These are phyloP conservation scores for Orthosia gothica DNA, from an alignment of 2,888 invertebrate species.

Conservation along the genomic window DNA sequence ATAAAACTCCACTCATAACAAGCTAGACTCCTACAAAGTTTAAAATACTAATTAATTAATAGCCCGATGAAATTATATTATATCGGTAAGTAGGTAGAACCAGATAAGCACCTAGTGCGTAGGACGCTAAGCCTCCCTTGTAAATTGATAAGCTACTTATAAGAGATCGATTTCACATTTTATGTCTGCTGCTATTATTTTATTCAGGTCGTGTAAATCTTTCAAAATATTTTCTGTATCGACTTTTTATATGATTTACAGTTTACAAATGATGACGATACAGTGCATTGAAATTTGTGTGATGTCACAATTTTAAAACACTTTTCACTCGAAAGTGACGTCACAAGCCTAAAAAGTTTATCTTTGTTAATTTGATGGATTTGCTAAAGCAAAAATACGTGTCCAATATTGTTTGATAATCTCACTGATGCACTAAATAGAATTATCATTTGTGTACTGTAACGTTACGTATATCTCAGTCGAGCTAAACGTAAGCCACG, in stretches of 20 bases:
- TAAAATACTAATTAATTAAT: conserved; percentile 24
- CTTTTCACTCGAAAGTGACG: no score
- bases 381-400: no score
- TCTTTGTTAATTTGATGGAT: no score
- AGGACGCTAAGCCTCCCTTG: conserved; percentile 79
- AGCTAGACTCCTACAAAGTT: not conserved
- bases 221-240: conserved; percentile 35
- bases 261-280: no score
- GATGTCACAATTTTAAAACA: no score
- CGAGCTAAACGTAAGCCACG: no score
- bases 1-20: not conserved
- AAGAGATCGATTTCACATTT: conserved; percentile 78
- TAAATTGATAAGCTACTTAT: conserved; percentile 87
- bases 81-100: conserved; percentile 22
- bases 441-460: no score
- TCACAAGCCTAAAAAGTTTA: no score
- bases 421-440: no score
- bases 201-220: conserved; percentile 48
- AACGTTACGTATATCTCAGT: no score
- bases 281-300: no score
- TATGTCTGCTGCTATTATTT: conserved; percentile 42
- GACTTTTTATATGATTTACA: not conserved
- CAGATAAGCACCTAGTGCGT: conserved; percentile 73
- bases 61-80: conserved; percentile 6
- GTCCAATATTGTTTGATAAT: no score